Base-by-base conservation (phyloP, 2,888 invertebrate species). In the Sericinus montela region DNA sequence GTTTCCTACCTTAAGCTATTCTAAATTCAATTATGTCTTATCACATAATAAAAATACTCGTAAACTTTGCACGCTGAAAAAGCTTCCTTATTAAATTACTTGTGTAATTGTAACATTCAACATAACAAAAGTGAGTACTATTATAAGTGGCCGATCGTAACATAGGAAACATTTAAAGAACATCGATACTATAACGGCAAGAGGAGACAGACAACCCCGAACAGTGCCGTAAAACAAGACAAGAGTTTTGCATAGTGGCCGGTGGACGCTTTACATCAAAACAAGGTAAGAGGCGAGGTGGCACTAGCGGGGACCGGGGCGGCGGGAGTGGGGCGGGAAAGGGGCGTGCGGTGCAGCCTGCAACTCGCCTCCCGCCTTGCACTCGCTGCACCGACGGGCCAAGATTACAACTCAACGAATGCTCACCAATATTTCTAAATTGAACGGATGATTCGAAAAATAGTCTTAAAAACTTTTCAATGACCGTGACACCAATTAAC, bases 241-340 rank as follows among this genome's bases (percentile, higher is more conserved):
- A 38, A 41, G 71, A 77, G 81, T 83, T 85, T 82, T 78, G 82
- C 82, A 80, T 81, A 81, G 79, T 74, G 72, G 75, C 72, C 71
- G 69, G 75, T 74, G 75, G 84, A 80, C 81, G 80, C 79, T 80
- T 84, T 85, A 85, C 83, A 83, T 86, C 84, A 86, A 85, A 87
- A 86, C 84, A 82, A 84, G 81, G 80, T 77, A 74, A 74, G 73
- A 65, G 57, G 62, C 56, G 59, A 60, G 59, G 63, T 57, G 58
- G 59, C 59, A 59, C 61, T 36, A 30, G 55, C 45, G 55, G 54
- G 44, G 51, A 43, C 47, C 40, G 60, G 63, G 58, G 64, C 63
- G 54, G 62, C 56, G 65, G 73, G 65, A 67, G 71, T 65, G 74
- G 79, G 82, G 83, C 81, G 82, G 79, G 68, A 69, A 69, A 67